Evolutionary conservation across 2,888 invertebrate species (phyloP).

Genomic region (Amphiduros pacificus): DNA sequence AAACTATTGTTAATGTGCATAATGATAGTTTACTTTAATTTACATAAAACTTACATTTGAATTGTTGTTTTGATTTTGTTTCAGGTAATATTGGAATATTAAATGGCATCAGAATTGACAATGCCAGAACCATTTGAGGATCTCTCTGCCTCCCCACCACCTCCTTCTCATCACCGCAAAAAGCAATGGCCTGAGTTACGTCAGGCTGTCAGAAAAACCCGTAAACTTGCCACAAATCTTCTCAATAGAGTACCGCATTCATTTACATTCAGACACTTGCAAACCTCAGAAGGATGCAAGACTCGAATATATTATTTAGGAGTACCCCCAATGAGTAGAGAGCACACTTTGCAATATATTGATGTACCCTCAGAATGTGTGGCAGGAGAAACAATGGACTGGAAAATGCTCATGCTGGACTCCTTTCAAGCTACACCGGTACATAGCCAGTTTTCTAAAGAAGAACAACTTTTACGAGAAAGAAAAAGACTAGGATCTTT

Average conservation of each 20-base stretch:
- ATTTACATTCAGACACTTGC: slow-evolving; percentile 50
- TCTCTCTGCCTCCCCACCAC: slow-evolving; percentile 31
- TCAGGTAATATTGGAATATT: too few relatives aligned
- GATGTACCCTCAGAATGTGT: slow-evolving; percentile 66
- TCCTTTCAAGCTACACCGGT: slow-evolving; percentile 15
- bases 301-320: slow-evolving; percentile 88
- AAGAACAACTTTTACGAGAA: slow-evolving; percentile 89
- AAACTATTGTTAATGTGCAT: too few relatives aligned
- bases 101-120: slow-evolving; percentile 38
- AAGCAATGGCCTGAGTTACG: slow-evolving; percentile 55
- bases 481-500: slow-evolving; percentile 87
- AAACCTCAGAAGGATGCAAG: slow-evolving; percentile 38
- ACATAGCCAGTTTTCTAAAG: slow-evolving; percentile 70
- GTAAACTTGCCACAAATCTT: slow-evolving; percentile 47
- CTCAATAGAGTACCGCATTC: slow-evolving; percentile 50
- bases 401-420: slow-evolving; percentile 18
- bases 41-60: too few relatives aligned
- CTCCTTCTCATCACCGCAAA: slow-evolving; percentile 24
- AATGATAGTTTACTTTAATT: too few relatives aligned
- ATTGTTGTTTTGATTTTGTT: too few relatives aligned
- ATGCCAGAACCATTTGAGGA: slow-evolving; percentile 36
- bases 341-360: slow-evolving; percentile 83
- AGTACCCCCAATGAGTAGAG: slow-evolving; percentile 84
- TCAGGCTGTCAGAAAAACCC: slow-evolving; percentile 51
- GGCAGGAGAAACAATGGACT: not conserved